Base-by-base conservation (phyloP, 2,113 vertebrate genomes). In the Neolamprologus cancellatus region DNA sequence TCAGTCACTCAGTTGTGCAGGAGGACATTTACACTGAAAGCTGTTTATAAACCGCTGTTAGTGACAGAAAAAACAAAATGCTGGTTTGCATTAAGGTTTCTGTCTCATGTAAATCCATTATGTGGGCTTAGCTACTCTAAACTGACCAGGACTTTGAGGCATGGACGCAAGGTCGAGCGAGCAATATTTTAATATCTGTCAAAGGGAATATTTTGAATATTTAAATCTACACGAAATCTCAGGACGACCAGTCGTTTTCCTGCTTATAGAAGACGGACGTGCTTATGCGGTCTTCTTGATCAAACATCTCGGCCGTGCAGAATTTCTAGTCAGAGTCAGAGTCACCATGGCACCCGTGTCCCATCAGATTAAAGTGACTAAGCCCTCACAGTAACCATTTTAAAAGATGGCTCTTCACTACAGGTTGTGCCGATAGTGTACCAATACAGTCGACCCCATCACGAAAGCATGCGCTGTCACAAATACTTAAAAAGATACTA, bases 391-490 rank as follows among this genome's bases (percentile, higher is more conserved):
- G 83, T 90, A 80, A 28, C 74, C 23, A n/a, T 83, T 88, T 93
- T 92, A 93, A 90, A 94, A 92, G 84, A 91, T 78, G 41, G 87
- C 88, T 86, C 83, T 93, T 81, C 80, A 92, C 86, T 90, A 88
- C 86, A 87, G 93, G 90, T 90, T 87, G 93, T 95, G 93, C 95
- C 92, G 91, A 93, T 95, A 92, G 88, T 94, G 93, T 94, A 95
- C 87, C 91, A 93, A 93, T 94, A 87, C 93, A 92, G 91, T 94
- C 94, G 92, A 94, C 87, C 87, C 92, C 94, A 92, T 94, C 94
- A 93, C 92, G 85, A 94, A 96, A 97, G 97, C 97, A 98, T 97
- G 96, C 97, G 97, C 95, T 96, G 96, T 97, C 96, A 96, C 96
- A 94, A 95, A 95, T 96, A 95, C 94, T 94, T 95, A 95, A 95